Percentiles rank a stretch among this genome's conserved stretches.
Evolutionary conservation across 2,888 invertebrate species (phyloP).

Genomic region (Erannis defoliaria): DNA sequence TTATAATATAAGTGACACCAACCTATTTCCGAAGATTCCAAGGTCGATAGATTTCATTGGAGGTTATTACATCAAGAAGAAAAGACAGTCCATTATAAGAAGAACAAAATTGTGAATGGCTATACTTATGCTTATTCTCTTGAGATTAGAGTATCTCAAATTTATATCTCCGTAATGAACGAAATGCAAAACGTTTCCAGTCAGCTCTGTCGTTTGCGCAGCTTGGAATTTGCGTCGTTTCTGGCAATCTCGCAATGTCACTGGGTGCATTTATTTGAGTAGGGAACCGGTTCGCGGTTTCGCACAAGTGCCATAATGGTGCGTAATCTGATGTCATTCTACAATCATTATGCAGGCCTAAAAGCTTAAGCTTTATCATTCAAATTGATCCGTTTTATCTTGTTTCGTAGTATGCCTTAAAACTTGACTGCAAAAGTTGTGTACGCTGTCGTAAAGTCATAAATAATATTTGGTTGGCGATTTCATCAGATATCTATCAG

Average conservation of each 20-base stretch:
- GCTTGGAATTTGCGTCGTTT: slow-evolving; percentile 5
- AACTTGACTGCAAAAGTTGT: no score
- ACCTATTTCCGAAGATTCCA: neutral
- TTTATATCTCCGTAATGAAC: neutral
- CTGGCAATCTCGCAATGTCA: slow-evolving; percentile 25
- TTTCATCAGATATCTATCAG: neutral
- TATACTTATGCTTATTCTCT: no score
- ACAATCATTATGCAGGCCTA: slow-evolving; percentile 5
- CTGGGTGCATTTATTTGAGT: slow-evolving; percentile 20
- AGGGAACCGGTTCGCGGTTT: slow-evolving; percentile 52
- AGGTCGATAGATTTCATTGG: no score
- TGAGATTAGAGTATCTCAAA: neutral
- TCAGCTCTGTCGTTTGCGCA: neutral
- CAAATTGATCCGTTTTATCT: slow-evolving; percentile 4
- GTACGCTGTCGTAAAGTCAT: no score
- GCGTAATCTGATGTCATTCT: slow-evolving; percentile 35
- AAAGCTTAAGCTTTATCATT: slow-evolving; percentile 3
- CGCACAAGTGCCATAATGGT: slow-evolving; percentile 56
- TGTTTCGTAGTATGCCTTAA: no score
- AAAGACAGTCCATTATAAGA: no score
- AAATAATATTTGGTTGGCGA: no score
- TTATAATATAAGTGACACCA: neutral
- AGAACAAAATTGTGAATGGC: no score
- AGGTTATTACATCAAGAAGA: no score
- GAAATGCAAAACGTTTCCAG: neutral